phyloP scores from a whole-genome alignment of 2,888 invertebrate genomes.

The Xylocampa areola region DNA sequence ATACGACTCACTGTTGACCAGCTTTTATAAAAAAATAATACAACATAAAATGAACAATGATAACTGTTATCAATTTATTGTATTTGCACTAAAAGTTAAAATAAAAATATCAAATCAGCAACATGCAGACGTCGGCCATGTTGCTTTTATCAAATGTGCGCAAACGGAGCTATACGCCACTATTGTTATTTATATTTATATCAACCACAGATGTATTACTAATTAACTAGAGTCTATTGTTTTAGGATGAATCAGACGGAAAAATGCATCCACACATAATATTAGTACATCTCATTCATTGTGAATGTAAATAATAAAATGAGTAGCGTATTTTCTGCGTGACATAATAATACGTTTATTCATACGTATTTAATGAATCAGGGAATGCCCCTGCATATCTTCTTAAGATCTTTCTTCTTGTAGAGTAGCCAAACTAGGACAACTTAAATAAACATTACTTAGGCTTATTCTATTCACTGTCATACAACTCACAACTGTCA shows the following conservation, averaged over 20 bases:
- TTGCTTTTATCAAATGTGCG: constrained; percentile 36
- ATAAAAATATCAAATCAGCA: constrained; percentile 45
- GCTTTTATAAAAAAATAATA: constrained; percentile 8
- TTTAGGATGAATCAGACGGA: constrained; percentile 29
- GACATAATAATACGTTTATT: constrained; percentile 3
- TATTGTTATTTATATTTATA: constrained; percentile 21
- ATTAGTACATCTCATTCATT: background rate
- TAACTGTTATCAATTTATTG: constrained; percentile 32
- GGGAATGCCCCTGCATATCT: background rate
- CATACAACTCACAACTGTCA: too few species aligned
- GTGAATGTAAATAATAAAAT: constrained; percentile 9
- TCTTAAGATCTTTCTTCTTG: too few species aligned
- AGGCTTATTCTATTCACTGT: too few species aligned
- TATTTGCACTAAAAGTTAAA: constrained; percentile 9
- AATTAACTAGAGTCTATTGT: constrained; percentile 16
- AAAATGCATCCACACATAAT: background rate
- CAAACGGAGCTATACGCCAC: background rate
- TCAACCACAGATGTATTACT: constrained; percentile 26
- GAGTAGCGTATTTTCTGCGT: constrained; percentile 6
- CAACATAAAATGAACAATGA: constrained; percentile 17
- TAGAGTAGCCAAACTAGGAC: too few species aligned
- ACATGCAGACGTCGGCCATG: constrained; percentile 35
- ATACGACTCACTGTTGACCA: background rate
- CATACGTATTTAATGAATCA: background rate
- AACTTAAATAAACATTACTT: too few species aligned